These are phyloP conservation scores for Zygogramma bicolorata DNA, from an alignment of 2,888 invertebrate genomes.

Conservation along the genomic window DNA sequence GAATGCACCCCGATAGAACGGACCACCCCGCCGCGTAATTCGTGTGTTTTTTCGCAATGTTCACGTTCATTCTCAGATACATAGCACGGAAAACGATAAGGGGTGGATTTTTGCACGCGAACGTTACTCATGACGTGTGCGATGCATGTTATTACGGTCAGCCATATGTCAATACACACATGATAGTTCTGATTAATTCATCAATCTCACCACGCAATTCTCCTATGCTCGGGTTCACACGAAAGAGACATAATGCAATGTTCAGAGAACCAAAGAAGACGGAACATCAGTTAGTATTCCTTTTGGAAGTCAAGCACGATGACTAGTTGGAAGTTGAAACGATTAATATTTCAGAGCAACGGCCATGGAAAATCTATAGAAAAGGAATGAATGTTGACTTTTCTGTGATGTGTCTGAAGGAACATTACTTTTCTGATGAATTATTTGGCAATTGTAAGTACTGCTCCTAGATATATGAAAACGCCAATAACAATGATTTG, in stretches of 20 bases:
- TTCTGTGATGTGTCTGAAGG: too few species aligned
- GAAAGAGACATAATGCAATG: not conserved
- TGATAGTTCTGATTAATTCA: slow-evolving; percentile 2
- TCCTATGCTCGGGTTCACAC: not conserved
- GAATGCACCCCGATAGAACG: not conserved
- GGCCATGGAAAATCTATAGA: too few species aligned
- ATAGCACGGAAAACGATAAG: not conserved
- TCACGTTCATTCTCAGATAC: slow-evolving; percentile 4
- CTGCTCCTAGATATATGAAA: too few species aligned
- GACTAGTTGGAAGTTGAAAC: too few species aligned
- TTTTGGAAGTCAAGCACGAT: too few species aligned
- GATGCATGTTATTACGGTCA: slow-evolving; percentile 4
- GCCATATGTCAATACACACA: slow-evolving; percentile 14
- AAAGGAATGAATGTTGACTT: too few species aligned
- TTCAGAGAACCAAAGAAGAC: too few species aligned
- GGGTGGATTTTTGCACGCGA: slow-evolving; percentile 20
- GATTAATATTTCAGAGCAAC: too few species aligned
- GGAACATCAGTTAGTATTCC: too few species aligned
- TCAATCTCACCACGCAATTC: not conserved
- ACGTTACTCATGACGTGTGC: slow-evolving; percentile 12
- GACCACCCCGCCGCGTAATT: not conserved
- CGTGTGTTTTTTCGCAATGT: slow-evolving; percentile 19
- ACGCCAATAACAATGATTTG: too few species aligned
- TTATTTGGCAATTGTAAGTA: too few species aligned
- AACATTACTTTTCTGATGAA: too few species aligned